These are phyloP conservation scores for Vulpes vulpes DNA, from an alignment of 2,113 vertebrate genomes.

Conservation along the genomic window DNA sequence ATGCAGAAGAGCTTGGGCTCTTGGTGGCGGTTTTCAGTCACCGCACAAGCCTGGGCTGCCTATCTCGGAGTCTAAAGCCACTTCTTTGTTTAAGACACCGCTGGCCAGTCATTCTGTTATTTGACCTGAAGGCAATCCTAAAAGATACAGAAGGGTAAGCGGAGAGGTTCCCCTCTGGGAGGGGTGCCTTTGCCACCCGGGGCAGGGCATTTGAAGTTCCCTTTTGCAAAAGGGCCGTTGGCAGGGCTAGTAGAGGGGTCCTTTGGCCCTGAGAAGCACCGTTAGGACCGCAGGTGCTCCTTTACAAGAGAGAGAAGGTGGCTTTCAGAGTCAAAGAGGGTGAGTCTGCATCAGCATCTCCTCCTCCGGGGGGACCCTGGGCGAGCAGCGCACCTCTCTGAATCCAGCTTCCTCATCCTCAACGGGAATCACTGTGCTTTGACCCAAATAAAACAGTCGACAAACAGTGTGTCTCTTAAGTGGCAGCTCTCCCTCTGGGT, in stretches of 20 bases:
- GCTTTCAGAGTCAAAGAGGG: not conserved
- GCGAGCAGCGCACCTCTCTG: fast-evolving
- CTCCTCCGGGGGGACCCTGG: fast-evolving
- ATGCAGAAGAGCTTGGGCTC: fast-evolving
- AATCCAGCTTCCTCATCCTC: not conserved
- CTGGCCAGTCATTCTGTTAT: fast-evolving
- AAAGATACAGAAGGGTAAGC: fast-evolving
- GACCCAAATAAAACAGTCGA: not conserved
- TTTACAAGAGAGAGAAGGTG: fast-evolving
- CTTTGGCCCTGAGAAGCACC: fast-evolving
- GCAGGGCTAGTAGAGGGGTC: fast-evolving
- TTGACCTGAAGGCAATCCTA: no score
- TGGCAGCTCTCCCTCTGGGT: not conserved
- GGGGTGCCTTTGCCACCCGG: fast-evolving
- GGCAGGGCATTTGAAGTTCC: fast-evolving
- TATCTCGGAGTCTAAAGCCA: fast-evolving
- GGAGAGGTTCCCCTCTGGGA: fast-evolving
- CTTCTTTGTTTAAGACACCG: not conserved
- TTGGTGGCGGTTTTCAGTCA: fast-evolving
- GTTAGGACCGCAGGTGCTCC: fast-evolving
- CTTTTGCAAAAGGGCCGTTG: not conserved
- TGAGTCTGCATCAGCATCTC: fast-evolving
- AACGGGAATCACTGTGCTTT: fast-evolving
- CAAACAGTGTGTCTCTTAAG: not conserved
- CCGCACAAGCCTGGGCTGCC: not conserved